Base-by-base conservation (phyloP, 2,888 invertebrate genomes). In the Cataglyphis albicans region DNA sequence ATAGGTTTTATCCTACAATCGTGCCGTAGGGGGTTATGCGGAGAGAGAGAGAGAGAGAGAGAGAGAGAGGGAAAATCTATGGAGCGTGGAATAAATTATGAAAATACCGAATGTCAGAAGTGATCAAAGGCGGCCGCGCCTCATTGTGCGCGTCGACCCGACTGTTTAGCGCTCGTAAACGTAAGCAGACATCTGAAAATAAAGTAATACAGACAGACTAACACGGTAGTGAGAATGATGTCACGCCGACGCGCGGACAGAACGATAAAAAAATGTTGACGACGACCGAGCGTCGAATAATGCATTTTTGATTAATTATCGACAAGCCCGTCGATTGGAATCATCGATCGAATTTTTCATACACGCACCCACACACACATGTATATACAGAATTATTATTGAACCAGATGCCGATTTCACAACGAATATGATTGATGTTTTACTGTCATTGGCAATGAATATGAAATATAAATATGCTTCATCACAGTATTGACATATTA, bases 41-140 rank as follows among this genome's bases (percentile, higher is more conserved):
- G 29, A 74, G 67, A 35, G 52, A 65, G 25, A 25, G 52, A n/a
- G 57, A 63, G 73, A 76, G 67, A 81, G 25, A 25, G 52, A n/a
- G 57, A 63, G 73, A 21, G n/a, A n/a, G 57, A 63, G 73, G 81
- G 67, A 81, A 80, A 82, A 64, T 73, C 81, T 82, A 84, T 63
- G 64, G 67, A 84, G 86, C 85, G 85, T 90, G 86, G 91, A 93
- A 93, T 93, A 93, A 93, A 93, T 93, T 93, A 92, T 90, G 91
- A 93, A 93, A 93, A 92, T 92, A 90, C 90, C 90, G 84, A 93
- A 91, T 93, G 93, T 92, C 92, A 91, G 90, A 86, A 90, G 89
- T 91, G 93, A 93, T 93, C 93, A 93, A 93, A 93, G 93, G 89
- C 81, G 84, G 80, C 91, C 92, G 92, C 89, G 83, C 85, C 88